phyloP scores from a whole-genome alignment of 1,140 invertebrate species.

The Drosophila pseudoobscura region DNA sequence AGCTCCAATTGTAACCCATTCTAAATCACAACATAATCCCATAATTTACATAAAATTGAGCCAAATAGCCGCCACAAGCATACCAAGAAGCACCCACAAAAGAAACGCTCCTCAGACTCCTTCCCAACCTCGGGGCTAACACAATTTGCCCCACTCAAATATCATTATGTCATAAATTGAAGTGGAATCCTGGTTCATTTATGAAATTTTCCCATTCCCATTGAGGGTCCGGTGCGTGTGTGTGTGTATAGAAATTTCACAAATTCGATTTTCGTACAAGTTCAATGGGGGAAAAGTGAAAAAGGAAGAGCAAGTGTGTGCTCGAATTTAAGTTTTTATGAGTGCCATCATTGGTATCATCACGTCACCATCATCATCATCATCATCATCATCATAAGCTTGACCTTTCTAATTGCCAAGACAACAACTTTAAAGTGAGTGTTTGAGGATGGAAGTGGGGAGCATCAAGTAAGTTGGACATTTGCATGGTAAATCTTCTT shows the following conservation, averaged over 20 bases:
- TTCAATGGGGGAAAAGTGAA: constrained; percentile 3
- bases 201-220: constrained; percentile 70
- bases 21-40: constrained; percentile 78
- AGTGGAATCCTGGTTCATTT: constrained; percentile 79
- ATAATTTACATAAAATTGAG: constrained; percentile 80
- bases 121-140: constrained; percentile 35
- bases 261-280: constrained; percentile 48
- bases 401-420: constrained; percentile 66
- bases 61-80: constrained; percentile 42
- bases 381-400: constrained; percentile 32
- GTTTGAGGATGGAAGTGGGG: neutral
- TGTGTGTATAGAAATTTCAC: constrained; percentile 23
- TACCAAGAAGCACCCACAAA: constrained; percentile 38
- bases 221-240: constrained; percentile 5
- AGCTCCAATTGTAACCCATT: constrained; percentile 63
- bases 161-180: constrained; percentile 79
- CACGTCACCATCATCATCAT: neutral
- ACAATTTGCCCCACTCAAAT: constrained; percentile 63
- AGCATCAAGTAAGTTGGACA: constrained; percentile 16
- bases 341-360: constrained; percentile 25
- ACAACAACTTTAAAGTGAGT: constrained; percentile 55
- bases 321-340: constrained; percentile 47
- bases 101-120: constrained; percentile 5
- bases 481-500: constrained; percentile 63
- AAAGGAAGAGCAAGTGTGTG: constrained; percentile 18